Conservation (phyloP, 2,797 vertebrate species). For the Orientallactaga sibirica region DNA sequence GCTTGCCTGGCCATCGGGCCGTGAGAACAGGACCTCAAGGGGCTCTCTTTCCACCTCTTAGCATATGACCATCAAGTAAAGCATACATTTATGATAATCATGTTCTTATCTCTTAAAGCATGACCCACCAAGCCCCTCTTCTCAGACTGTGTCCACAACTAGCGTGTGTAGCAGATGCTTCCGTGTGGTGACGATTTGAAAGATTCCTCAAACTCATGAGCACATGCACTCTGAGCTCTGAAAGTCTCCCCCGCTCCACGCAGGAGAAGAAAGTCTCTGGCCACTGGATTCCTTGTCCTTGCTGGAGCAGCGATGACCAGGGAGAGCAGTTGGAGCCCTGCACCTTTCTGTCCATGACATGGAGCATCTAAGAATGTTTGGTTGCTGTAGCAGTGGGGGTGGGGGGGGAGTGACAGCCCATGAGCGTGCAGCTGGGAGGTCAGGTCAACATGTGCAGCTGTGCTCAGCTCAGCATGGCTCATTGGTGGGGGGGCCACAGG, state of each 20-base stretch:
- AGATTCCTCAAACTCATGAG: conserved; percentile 37
- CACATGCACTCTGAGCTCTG: conserved; percentile 3
- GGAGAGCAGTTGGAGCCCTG: conserved; percentile 61
- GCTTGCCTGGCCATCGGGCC: background rate
- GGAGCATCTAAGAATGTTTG: conserved; percentile 72
- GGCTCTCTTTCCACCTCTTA: background rate
- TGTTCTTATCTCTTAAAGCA: background rate
- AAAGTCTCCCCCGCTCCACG: background rate
- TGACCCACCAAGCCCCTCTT: background rate
- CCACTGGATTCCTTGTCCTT: background rate
- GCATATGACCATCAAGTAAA: background rate
- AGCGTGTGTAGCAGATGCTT: background rate
- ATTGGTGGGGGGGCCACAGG: background rate
- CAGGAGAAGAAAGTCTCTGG: conserved; percentile 23
- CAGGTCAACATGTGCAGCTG: background rate
- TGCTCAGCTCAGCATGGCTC: background rate
- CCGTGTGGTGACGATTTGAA: background rate
- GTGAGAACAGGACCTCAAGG: fast-evolving
- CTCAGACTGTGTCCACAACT: fast-evolving
- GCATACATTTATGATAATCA: background rate
- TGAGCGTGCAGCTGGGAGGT: background rate
- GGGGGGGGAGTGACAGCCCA: background rate
- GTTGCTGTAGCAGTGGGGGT: conserved; percentile 43
- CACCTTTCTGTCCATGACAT: conserved; percentile 78
- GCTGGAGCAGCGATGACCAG: conserved; percentile 11